Percentiles rank a stretch among this genome's conserved stretches.
These are phyloP conservation scores for Falco peregrinus DNA, from an alignment of 2,797 vertebrate genomes.

Conservation along the genomic window DNA sequence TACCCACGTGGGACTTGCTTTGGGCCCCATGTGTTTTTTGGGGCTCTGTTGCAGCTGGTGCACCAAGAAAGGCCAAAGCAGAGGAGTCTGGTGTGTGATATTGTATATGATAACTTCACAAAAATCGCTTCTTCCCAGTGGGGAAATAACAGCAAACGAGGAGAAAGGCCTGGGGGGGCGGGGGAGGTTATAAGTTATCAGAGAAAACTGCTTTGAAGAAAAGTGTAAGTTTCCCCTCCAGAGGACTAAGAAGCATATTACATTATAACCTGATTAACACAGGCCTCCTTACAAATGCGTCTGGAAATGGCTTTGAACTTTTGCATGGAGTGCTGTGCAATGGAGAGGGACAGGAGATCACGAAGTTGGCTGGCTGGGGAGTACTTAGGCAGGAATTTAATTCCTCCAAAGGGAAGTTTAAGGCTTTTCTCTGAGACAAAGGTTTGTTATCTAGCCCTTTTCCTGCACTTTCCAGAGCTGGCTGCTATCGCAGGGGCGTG, in stretches of 20 bases:
- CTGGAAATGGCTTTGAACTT: slow-evolving; percentile 77
- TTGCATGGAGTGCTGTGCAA: slow-evolving; percentile 35
- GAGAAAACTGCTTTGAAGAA: slow-evolving; percentile 78
- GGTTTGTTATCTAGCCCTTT: neutral
- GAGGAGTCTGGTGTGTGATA: neutral
- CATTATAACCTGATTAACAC: slow-evolving; percentile 76
- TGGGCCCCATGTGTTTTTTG: rapidly evolving
- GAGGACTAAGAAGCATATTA: slow-evolving; percentile 69
- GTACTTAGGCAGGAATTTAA: neutral
- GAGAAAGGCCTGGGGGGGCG: neutral
- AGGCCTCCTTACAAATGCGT: slow-evolving; percentile 75
- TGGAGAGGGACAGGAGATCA: neutral
- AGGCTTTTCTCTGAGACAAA: neutral
- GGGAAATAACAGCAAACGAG: neutral
- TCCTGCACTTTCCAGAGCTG: neutral
- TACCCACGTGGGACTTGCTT: neutral
- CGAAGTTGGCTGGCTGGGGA: neutral
- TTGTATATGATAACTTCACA: neutral
- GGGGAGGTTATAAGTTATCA: slow-evolving; percentile 55
- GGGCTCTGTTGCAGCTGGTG: neutral
- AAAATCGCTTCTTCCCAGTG: neutral
- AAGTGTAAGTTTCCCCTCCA: slow-evolving; percentile 70
- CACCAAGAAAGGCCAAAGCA: neutral
- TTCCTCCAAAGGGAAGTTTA: neutral
- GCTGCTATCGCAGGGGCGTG: rapidly evolving